Evolutionary conservation across 2,888 invertebrate genomes (phyloP), one percentile per base, ranked within the genome.

Genomic region (Hyles lineata): DNA sequence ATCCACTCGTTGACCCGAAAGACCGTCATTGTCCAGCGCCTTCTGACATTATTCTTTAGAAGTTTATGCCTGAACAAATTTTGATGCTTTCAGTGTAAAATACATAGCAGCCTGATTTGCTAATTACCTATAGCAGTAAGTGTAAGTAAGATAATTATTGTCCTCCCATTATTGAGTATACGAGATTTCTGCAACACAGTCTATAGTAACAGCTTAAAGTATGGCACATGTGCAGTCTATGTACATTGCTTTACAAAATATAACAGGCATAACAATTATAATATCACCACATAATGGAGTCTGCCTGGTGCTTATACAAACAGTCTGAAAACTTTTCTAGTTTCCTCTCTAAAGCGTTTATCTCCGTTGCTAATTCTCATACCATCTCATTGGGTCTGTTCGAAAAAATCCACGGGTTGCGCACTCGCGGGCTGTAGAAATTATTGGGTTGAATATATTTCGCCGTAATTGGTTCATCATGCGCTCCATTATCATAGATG

Each of bases 241-340:
- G 43, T 62, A 62, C 61, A 62, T 62, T 62, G 61, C 19, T 62
- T 32, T 43, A n/a, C 23, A 74, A 61, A 76, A 74, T 29, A 73
- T 73, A 55, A 55, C 63, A 32, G 21, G 35, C 60, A 72, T 19
- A 29, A 5, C 19, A 71, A 73, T 19, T n/a, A 5, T 32, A 43
- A 55, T n/a, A 71, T 89, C 79, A 96, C 96, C 96, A 96, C 92
- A 96, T 94, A 81, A 96, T 96, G 55, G 96, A 96, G 79, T 96
- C 95, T 0, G 95, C 95, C 83, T 96, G 95, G 74, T 95, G 92
- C 83, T 95, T 95, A 79, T 91, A 89, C 77, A 95, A 80, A 81
- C 94, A 92, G 78, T 95, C 94, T 6, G 95, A 95, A 82, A 95
- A 95, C 76, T 87, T 92, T 77, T 95, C 95, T 73, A 95, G 83